Evolutionary conservation across 2,888 invertebrate species (phyloP).

Genomic region (Caenorhabditis doughertyi): DNA sequence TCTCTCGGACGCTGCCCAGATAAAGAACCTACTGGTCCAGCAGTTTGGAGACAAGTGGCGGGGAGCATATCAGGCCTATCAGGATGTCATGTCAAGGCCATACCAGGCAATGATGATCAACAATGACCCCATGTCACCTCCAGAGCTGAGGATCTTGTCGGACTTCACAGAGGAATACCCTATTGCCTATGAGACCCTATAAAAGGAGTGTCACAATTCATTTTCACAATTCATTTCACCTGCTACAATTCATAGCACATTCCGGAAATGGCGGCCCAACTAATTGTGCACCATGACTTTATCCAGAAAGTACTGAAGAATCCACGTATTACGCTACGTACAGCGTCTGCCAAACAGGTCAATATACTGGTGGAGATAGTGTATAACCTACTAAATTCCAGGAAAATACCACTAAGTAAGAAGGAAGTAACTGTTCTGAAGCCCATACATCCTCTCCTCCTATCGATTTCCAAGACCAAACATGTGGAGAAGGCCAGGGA

Average conservation of each 20-base stretch:
- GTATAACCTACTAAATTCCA: background rate
- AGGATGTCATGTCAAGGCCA: constrained; percentile 13
- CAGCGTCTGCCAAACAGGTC: background rate
- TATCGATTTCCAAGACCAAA: background rate
- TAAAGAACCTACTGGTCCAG: constrained; percentile 23
- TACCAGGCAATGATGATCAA: constrained; percentile 33
- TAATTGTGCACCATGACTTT: constrained; percentile 13
- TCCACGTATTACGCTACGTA: no score
- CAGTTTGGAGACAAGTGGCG: constrained; percentile 30
- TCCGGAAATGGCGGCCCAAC: constrained; percentile 9
- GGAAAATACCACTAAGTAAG: background rate
- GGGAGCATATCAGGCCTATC: constrained; percentile 5
- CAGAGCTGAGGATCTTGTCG: background rate
- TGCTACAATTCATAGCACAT: no score
- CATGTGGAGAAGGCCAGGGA: background rate
- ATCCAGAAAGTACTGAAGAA: background rate
- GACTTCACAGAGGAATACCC: background rate
- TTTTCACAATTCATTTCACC: background rate
- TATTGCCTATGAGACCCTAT: constrained; percentile 2
- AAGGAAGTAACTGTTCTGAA: background rate
- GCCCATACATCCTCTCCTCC: background rate
- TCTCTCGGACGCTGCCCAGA: constrained; percentile 15
- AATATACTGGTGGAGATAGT: constrained; percentile 3
- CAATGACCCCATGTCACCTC: background rate
- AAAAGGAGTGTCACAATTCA: background rate